phyloP scores from a whole-genome alignment of 1,140 invertebrate genomes.

The Tetramorium alpestre region DNA sequence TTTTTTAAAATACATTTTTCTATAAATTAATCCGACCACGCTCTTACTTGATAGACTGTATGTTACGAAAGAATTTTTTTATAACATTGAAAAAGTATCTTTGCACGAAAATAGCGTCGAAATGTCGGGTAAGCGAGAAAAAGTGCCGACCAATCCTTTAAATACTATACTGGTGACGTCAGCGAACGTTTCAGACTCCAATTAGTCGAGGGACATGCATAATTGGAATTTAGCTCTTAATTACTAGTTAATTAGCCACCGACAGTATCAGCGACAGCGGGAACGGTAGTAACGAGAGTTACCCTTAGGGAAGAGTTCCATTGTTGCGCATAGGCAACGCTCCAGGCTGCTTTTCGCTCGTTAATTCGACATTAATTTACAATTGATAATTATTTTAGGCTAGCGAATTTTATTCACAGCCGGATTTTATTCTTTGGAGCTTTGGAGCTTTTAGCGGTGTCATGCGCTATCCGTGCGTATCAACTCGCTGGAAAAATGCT shows the following conservation, averaged over 20 bases:
- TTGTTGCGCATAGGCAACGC: conserved; percentile 69
- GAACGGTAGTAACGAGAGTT: conserved; percentile 74
- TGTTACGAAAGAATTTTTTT: too few relatives aligned
- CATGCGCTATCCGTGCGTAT: neutral
- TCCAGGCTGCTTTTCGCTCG: conserved; percentile 67
- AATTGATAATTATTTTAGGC: conserved; percentile 78
- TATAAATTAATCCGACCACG: too few relatives aligned
- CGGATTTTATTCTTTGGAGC: neutral
- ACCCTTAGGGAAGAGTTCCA: conserved; percentile 73
- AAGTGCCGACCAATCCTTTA: neutral
- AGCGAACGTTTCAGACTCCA: conserved; percentile 76
- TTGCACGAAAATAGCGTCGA: neutral
- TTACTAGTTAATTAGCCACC: conserved; percentile 81
- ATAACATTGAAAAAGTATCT: neutral
- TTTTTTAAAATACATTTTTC: too few relatives aligned
- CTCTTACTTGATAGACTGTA: too few relatives aligned
- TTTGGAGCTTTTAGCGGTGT: conserved; percentile 2
- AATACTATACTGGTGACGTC: conserved; percentile 54
- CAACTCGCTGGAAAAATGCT: conserved; percentile 38
- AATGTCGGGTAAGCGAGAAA: neutral
- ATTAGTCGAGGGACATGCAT: conserved; percentile 79
- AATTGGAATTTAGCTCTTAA: conserved; percentile 81
- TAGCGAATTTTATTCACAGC: conserved; percentile 42
- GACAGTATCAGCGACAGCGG: conserved; percentile 58
- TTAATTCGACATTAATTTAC: conserved; percentile 78